Percentiles rank a stretch among this genome's conserved stretches.
Evolutionary conservation across 1,140 invertebrate genomes (phyloP).

Genomic region (Drosophila mauritiana): DNA sequence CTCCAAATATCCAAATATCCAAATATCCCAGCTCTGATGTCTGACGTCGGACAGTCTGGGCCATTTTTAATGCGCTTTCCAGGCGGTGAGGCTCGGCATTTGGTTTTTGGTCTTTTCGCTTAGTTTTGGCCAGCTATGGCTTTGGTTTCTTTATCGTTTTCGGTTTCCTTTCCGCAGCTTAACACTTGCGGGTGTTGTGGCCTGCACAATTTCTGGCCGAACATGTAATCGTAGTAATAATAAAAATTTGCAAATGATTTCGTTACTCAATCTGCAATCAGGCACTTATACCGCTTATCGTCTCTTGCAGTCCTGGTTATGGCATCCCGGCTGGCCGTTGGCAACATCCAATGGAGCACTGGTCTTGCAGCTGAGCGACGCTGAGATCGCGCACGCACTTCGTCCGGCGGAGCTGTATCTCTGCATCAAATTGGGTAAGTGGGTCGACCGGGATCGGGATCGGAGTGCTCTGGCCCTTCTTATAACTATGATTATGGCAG

Average conservation of each 20-base stretch:
- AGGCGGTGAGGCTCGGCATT: conserved; percentile 41
- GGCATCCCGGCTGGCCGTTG: conserved; percentile 84
- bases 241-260: conserved; percentile 82
- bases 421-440: conserved; percentile 84
- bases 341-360: conserved; percentile 78
- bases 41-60: conserved; percentile 64
- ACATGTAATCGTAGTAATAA: conserved; percentile 80
- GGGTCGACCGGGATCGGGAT: conserved; percentile 32
- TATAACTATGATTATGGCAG: conserved; percentile 12
- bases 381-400: conserved; percentile 76
- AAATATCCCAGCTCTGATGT: conserved; percentile 36
- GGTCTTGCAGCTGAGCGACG: conserved; percentile 79
- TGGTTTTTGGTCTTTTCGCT: conserved; percentile 13
- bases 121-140: conserved; percentile 8
- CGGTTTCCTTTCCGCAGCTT: conserved; percentile 72
- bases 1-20: conserved; percentile 36
- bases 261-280: conserved; percentile 77
- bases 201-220: conserved; percentile 70
- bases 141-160: conserved; percentile 49
- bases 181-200: conserved; percentile 82
- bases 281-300: conserved; percentile 28
- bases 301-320: conserved; percentile 73
- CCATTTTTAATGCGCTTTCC: conserved; percentile 76
- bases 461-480: conserved; percentile 12
- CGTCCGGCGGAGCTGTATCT: conserved; percentile 77